These are phyloP conservation scores for Scarus forsteni DNA, from an alignment of 2,797 vertebrate species.

Conservation along the genomic window DNA sequence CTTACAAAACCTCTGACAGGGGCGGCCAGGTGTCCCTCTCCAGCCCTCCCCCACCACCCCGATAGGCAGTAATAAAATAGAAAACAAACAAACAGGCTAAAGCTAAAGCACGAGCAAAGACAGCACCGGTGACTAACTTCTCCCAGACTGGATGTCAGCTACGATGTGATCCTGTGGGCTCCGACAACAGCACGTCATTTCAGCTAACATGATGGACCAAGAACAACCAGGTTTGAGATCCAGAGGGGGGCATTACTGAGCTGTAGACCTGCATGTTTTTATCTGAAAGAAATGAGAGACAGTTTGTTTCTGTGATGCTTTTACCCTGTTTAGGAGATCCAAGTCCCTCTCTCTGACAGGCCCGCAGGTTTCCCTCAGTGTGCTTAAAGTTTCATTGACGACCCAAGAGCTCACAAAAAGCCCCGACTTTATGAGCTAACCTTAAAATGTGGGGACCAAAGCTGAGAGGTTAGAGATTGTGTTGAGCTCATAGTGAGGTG, in stretches of 20 bases:
- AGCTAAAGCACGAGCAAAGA: slow-evolving; percentile 75
- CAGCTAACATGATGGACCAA: slow-evolving; percentile 24
- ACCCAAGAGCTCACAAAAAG: slow-evolving; percentile 44
- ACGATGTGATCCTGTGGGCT: slow-evolving; percentile 55
- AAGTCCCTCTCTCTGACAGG: slow-evolving; percentile 22
- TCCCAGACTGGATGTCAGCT: slow-evolving; percentile 47
- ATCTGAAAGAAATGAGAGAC: slow-evolving; percentile 32
- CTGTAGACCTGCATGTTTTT: slow-evolving; percentile 27
- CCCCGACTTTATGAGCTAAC: slow-evolving; percentile 23
- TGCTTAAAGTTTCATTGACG: slow-evolving; percentile 72
- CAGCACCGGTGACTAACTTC: slow-evolving; percentile 65
- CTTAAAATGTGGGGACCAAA: slow-evolving; percentile 36
- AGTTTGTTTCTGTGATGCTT: slow-evolving; percentile 35
- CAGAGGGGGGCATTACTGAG: slow-evolving; percentile 22
- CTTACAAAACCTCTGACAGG: slow-evolving; percentile 59
- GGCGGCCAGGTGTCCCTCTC: slow-evolving; percentile 32
- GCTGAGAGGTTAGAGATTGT: slow-evolving; percentile 54
- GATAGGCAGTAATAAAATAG: slow-evolving; percentile 46
- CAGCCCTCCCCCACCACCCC: slow-evolving; percentile 33
- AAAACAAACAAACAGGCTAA: slow-evolving; percentile 66
- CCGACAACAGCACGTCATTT: slow-evolving; percentile 41
- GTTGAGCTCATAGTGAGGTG: slow-evolving; percentile 29
- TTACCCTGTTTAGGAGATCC: slow-evolving; percentile 60
- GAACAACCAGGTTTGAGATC: slow-evolving; percentile 35
- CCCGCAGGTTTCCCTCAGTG: slow-evolving; percentile 52